Base-by-base conservation (phyloP, 1,140 invertebrate species). In the Pogonomyrmex californicus region DNA sequence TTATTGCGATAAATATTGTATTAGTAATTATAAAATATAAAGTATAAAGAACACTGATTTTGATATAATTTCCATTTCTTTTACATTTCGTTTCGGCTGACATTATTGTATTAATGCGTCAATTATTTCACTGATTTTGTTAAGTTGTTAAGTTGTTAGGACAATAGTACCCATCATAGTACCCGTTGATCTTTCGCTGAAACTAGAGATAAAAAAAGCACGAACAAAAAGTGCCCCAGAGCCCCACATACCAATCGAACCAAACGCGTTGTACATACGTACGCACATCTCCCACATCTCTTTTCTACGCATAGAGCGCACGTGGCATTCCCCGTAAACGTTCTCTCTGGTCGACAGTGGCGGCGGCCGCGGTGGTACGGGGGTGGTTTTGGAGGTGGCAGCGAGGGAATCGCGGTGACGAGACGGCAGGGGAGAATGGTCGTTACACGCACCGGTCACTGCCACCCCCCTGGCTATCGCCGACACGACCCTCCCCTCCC, bases 381-480 rank as follows among this genome's bases (percentile, higher is more conserved):
- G 73, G 85, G 77, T 36, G 79, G 86, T 86, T 81, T 85, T 33
- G 77, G 41, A 49, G 75, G 70, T 65, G 56, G 58, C 51, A 30
- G 33, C 41, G 76, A 56, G 58, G 47, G 73, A 65, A 7, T 47
- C 49, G 65, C 83, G 30, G 87, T 82, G 76, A 70, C 65, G 86
- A 68, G 82, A 62, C 77, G 83, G 60, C 6, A 71, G 62, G 54
- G 86, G 85, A 76, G 71, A 83, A 87, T 76, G 91, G 92, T 95
- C 94, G 94, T 95, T 95, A 94, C 91, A 92, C 88, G 93, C 94
- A 95, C 94, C 94, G 95, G 94, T 94, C 95, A 95, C 94, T 94
- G 86, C 90, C 91, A 93, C 90, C 92, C 87, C 91, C 90, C 90
- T 92, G 91, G 88, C 93, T 92, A 94, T 94, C 93, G 89, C 76